Percentiles rank a stretch among this genome's conserved stretches.
phyloP scores from a whole-genome alignment of 2,113 vertebrate genomes.

The Barbus barbus region DNA sequence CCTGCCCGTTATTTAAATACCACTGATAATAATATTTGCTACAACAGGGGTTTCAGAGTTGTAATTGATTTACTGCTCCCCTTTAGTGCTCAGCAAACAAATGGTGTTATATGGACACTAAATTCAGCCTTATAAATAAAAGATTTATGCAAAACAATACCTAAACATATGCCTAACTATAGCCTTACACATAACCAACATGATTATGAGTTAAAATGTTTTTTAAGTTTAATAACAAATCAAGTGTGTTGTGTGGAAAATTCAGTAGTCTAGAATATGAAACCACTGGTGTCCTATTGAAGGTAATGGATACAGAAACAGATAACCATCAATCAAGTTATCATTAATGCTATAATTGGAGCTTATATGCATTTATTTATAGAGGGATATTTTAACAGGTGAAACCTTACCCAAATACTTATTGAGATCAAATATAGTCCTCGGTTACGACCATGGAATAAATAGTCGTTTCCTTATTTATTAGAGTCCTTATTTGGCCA shows the following conservation, averaged over 20 bases:
- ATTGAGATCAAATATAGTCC: conserved; percentile 26
- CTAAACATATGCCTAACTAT: background rate
- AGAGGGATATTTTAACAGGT: background rate
- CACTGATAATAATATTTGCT: background rate
- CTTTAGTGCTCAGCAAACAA: background rate
- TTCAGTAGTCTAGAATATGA: no score
- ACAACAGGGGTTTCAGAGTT: background rate
- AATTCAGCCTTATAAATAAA: no score
- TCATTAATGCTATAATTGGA: background rate
- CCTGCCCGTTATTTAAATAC: background rate
- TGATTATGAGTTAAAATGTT: background rate
- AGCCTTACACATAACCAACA: no score
- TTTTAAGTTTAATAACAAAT: no score
- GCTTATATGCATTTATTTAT: background rate
- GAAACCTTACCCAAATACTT: conserved; percentile 22
- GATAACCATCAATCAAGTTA: background rate
- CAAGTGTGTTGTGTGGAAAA: no score
- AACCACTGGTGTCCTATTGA: background rate
- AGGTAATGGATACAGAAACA: background rate
- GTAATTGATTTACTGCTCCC: background rate
- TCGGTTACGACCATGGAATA: background rate
- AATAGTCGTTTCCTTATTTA: background rate
- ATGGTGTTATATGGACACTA: background rate
- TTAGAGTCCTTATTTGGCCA: conserved; percentile 24
- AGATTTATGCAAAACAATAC: background rate